These are phyloP conservation scores for Notarius quadriscutis DNA, from an alignment of 2,113 vertebrate genomes.

Conservation along the genomic window DNA sequence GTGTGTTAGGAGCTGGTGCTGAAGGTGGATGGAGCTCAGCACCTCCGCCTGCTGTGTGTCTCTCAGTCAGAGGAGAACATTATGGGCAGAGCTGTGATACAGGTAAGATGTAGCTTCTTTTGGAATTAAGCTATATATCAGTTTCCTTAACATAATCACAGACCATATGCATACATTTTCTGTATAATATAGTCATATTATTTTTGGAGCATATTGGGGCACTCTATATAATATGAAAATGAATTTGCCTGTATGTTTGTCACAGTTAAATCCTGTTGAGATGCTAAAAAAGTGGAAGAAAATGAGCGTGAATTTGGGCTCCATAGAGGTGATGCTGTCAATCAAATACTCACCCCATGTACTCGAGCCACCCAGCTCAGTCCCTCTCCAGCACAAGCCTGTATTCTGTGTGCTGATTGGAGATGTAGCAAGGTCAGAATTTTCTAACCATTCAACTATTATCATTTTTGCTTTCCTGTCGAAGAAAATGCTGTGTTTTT, in stretches of 20 bases:
- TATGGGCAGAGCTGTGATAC: constrained; percentile 60
- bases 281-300: constrained; percentile 67
- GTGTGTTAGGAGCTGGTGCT: constrained; percentile 70
- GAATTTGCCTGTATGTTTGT: constrained; percentile 29
- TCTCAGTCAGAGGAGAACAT: constrained; percentile 57
- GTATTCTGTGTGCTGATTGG: constrained; percentile 67
- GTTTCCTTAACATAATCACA: not conserved
- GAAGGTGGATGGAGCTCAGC: constrained; percentile 68
- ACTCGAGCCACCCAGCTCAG: constrained; percentile 60
- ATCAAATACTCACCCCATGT: constrained; percentile 68
- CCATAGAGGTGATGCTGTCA: constrained; percentile 65
- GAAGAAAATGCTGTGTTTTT: not conserved
- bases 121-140: not conserved
- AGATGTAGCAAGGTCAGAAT: constrained; percentile 68
- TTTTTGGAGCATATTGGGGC: not conserved
- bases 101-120: constrained; percentile 55
- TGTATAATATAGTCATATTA: not conserved
- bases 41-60: constrained; percentile 67
- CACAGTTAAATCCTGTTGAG: constrained; percentile 61
- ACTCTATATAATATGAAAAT: not conserved
- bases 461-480: not conserved
- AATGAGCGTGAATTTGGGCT: constrained; percentile 60
- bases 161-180: not conserved
- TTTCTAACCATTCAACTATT: not conserved
- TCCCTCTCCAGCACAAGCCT: constrained; percentile 48